These are phyloP conservation scores for Bimastos eiseni DNA, from an alignment of 2,888 invertebrate genomes.

Conservation along the genomic window DNA sequence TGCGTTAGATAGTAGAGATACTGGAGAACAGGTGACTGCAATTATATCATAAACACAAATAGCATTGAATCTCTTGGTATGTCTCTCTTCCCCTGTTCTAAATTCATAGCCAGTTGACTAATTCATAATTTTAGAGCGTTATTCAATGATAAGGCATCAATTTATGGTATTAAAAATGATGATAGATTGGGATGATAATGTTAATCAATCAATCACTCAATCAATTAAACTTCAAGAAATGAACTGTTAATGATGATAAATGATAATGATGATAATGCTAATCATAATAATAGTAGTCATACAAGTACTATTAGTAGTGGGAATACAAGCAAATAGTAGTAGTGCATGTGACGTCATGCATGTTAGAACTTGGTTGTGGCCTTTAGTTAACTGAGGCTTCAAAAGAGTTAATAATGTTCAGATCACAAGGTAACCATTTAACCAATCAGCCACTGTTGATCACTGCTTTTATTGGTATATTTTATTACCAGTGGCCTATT, in stretches of 20 bases:
- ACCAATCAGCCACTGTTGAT: background rate
- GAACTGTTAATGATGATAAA: too few species aligned
- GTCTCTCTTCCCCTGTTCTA: background rate
- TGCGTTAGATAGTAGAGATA: constrained; percentile 96
- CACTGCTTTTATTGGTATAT: too few species aligned
- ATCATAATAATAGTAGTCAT: too few species aligned
- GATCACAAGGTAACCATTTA: background rate
- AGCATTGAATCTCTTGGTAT: background rate
- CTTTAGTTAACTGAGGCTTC: background rate
- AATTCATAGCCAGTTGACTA: background rate
- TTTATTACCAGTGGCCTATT: background rate
- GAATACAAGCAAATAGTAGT: too few species aligned
- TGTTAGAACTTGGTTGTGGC: too few species aligned
- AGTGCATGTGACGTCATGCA: too few species aligned
- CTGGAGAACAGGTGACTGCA: constrained; percentile 89
- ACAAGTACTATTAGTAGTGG: too few species aligned
- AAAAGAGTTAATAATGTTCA: background rate
- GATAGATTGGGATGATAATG: too few species aligned
- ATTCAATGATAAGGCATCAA: background rate
- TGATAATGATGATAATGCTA: too few species aligned
- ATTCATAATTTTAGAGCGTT: background rate
- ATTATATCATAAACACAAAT: background rate
- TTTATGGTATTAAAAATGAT: too few species aligned
- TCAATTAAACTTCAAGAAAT: too few species aligned
- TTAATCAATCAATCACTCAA: too few species aligned